phyloP scores from a whole-genome alignment of 2,888 invertebrate species.

The Cryptus viduatorius region DNA sequence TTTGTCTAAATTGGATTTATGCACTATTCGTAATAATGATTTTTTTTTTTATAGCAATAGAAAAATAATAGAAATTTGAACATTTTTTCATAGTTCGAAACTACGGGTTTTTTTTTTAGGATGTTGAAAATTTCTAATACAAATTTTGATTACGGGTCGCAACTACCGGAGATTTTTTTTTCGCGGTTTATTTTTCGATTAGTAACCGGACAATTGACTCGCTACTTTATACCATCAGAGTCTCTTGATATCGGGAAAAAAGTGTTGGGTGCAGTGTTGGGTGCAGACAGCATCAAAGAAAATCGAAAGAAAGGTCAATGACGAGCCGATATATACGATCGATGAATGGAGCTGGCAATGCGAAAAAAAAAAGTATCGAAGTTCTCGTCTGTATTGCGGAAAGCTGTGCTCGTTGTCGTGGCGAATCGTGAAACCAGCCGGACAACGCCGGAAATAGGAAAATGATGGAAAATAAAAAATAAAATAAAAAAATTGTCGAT shows the following conservation, averaged over 20 bases:
- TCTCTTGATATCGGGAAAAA: neutral
- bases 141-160: too few relatives aligned
- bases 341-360: neutral
- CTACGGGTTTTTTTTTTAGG: too few relatives aligned
- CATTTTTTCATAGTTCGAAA: too few relatives aligned
- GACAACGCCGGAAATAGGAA: constrained; percentile 47
- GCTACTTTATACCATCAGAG: neutral
- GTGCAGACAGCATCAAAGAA: neutral
- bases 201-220: neutral
- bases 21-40: too few relatives aligned
- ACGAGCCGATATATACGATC: neutral
- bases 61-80: too few relatives aligned
- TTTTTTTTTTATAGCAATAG: too few relatives aligned
- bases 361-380: neutral
- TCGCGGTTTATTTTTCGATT: too few relatives aligned
- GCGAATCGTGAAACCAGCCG: constrained; percentile 29
- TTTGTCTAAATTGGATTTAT: too few relatives aligned
- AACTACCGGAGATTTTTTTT: too few relatives aligned
- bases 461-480: constrained; percentile 26
- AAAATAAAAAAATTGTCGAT: constrained; percentile 12
- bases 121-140: too few relatives aligned
- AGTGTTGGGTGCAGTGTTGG: neutral
- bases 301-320: neutral
- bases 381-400: neutral
- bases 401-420: neutral